These are phyloP conservation scores for Sebastes baramenuke DNA, from an alignment of 2,797 vertebrate genomes.

Conservation along the genomic window DNA sequence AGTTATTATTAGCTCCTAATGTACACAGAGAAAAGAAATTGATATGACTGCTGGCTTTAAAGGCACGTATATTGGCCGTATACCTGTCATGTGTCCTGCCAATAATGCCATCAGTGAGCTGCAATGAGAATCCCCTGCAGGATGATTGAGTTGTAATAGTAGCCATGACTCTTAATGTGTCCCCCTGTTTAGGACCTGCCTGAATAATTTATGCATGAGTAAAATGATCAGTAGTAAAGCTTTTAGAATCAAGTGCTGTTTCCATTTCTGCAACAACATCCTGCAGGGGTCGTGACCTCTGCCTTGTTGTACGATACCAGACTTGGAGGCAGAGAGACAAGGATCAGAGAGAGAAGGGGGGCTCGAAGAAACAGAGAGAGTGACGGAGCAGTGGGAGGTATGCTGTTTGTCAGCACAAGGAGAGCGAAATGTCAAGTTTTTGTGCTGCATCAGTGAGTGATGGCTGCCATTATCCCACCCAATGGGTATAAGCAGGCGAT, in stretches of 20 bases:
- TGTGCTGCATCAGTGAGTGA: conserved; percentile 70
- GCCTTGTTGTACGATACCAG: conserved; percentile 11
- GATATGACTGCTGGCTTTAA: conserved; percentile 4
- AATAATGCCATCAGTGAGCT: conserved; percentile 54
- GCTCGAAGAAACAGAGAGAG: conserved; percentile 38
- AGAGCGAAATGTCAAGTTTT: conserved; percentile 71
- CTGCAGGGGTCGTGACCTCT: conserved; percentile 52
- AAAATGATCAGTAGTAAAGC: conserved; percentile 70
- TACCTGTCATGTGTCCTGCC: conserved; percentile 37
- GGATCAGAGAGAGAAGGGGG: conserved; percentile 5
- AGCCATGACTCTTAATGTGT: conserved; percentile 65
- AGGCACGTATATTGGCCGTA: conserved; percentile 6
- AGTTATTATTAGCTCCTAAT: neutral
- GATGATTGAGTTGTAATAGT: conserved; percentile 68
- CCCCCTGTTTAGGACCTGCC: conserved; percentile 52
- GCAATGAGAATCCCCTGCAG: conserved; percentile 53
- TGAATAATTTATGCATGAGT: conserved; percentile 73
- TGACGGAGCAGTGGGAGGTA: conserved; percentile 57
- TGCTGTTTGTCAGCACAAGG: conserved; percentile 67
- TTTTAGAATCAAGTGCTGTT: conserved; percentile 66
- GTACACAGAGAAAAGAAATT: neutral
- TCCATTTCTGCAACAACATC: conserved; percentile 60
- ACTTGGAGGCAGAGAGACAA: conserved; percentile 7
- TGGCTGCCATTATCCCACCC: conserved; percentile 78
- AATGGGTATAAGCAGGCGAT: conserved; percentile 76